A percentile compares a stretch with the other conserved stretches of the same genome.
Conservation (phyloP, 1,140 invertebrate genomes). For the Drosophila oshimai region DNA sequence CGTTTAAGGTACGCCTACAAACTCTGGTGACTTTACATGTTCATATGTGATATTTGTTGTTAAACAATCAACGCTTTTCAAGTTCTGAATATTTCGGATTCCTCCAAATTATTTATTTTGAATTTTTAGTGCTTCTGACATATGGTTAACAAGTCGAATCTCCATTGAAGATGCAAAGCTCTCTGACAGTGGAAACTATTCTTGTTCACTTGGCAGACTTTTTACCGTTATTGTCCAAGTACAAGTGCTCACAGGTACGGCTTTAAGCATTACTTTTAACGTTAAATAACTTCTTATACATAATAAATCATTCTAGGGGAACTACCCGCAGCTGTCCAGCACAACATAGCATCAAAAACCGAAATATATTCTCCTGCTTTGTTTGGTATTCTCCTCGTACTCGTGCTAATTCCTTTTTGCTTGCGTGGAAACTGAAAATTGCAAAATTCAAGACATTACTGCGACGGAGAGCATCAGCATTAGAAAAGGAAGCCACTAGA, state of each 20-base stretch:
- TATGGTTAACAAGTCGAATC: constrained; percentile 77
- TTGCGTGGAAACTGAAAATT: neutral
- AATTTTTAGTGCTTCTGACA: constrained; percentile 70
- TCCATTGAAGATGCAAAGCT: constrained; percentile 80
- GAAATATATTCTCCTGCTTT: neutral
- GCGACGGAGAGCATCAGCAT: constrained; percentile 15
- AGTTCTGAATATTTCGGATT: neutral
- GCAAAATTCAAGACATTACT: neutral
- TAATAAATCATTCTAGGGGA: constrained; percentile 59
- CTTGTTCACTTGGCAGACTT: constrained; percentile 79
- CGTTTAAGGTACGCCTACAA: constrained; percentile 66
- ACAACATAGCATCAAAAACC: constrained; percentile 53
- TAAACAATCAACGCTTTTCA: too few relatives aligned
- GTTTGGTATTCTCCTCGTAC: constrained; percentile 26
- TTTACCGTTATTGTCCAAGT: constrained; percentile 82
- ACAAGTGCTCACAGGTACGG: constrained; percentile 82
- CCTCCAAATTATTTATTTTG: neutral
- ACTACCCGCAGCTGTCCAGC: constrained; percentile 82
- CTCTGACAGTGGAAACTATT: constrained; percentile 82
- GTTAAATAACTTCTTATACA: neutral
- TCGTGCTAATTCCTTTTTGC: constrained; percentile 29
- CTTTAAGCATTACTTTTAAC: neutral
- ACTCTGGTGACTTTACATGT: too few relatives aligned
- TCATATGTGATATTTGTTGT: too few relatives aligned
- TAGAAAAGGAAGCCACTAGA: constrained; percentile 22